These are phyloP conservation scores for Acrocephalus kingi DNA, from an alignment of 2,113 vertebrate species.

Conservation along the genomic window DNA sequence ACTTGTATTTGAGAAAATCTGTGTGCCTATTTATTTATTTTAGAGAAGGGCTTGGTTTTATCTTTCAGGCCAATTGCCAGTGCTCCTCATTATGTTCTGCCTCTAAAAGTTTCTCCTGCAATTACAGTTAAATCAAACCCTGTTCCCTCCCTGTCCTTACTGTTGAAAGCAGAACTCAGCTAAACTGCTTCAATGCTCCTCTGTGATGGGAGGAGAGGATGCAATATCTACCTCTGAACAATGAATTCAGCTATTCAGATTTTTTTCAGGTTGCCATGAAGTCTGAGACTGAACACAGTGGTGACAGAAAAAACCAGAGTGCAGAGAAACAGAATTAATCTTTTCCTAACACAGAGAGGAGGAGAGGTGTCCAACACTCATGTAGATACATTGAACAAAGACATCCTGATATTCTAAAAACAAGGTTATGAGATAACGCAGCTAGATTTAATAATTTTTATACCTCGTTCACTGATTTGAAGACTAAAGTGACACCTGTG, in stretches of 20 bases:
- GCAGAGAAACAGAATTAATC: not conserved
- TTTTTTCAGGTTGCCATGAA: not conserved
- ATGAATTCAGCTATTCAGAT: not conserved
- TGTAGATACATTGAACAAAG: not conserved
- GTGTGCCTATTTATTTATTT: constrained; percentile 11
- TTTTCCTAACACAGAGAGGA: not conserved
- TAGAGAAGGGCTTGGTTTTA: constrained; percentile 12
- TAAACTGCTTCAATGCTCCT: not conserved
- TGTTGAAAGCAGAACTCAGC: not conserved
- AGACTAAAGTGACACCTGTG: not conserved
- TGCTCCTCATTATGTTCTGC: not conserved
- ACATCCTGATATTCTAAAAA: not conserved
- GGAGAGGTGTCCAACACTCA: not conserved
- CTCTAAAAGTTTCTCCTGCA: not conserved
- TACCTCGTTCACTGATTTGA: not conserved
- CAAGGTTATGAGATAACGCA: not conserved
- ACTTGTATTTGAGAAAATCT: not conserved
- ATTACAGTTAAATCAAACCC: not conserved
- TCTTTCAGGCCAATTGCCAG: constrained; percentile 24
- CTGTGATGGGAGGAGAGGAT: not conserved
- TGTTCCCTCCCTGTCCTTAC: not conserved
- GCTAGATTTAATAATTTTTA: not conserved
- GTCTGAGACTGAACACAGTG: not conserved
- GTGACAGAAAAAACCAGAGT: not conserved
- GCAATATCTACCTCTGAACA: not conserved